These are phyloP conservation scores for Hydrochoerus hydrochaeris DNA, from an alignment of 2,113 vertebrate species.

Conservation along the genomic window DNA sequence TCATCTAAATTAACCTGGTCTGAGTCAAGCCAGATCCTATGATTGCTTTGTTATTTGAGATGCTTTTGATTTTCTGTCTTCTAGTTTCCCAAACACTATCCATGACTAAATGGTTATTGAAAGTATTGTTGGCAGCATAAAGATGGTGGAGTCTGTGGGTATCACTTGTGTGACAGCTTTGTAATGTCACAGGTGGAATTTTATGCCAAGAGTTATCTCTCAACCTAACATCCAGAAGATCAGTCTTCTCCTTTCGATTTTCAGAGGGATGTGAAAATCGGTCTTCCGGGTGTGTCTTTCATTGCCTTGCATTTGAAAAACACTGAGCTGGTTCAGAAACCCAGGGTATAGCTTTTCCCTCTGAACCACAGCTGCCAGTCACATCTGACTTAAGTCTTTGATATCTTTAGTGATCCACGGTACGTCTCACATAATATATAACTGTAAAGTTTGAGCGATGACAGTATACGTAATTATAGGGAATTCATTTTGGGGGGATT, in stretches of 20 bases:
- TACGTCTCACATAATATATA: background rate
- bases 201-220: background rate
- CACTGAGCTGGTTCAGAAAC: background rate
- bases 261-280: background rate
- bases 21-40: background rate
- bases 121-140: background rate
- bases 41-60: background rate
- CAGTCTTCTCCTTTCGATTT: background rate
- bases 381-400: background rate
- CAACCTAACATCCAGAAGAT: background rate
- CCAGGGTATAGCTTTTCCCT: background rate
- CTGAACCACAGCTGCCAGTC: background rate
- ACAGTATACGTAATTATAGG: background rate
- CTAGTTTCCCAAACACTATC: background rate
- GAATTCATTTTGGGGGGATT: background rate
- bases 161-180: background rate
- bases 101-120: background rate
- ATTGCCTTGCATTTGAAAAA: background rate
- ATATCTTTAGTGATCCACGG: background rate
- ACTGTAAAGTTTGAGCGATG: background rate
- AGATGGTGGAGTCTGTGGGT: background rate
- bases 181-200: background rate
- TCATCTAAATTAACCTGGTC: accelerated
- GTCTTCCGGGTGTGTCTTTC: background rate
- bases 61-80: background rate